These are phyloP conservation scores for Spheniscus humboldti DNA, from an alignment of 2,797 vertebrate genomes.

Conservation along the genomic window DNA sequence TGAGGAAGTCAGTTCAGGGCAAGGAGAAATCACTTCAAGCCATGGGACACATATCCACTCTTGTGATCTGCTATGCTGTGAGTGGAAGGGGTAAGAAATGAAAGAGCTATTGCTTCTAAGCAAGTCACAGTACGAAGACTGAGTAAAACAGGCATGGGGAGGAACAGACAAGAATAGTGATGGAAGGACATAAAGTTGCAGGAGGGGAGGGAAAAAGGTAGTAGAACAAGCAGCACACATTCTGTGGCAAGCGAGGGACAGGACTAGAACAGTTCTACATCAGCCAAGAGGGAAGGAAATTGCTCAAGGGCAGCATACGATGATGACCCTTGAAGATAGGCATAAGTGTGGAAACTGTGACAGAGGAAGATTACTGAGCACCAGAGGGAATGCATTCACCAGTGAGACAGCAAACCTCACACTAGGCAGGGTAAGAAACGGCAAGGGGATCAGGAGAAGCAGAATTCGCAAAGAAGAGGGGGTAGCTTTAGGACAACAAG, in stretches of 20 bases:
- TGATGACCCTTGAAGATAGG: background rate
- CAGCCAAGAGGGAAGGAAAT: background rate
- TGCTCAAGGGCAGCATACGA: accelerated
- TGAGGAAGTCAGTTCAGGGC: conserved; percentile 14
- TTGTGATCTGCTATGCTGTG: background rate
- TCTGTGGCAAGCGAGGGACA: background rate
- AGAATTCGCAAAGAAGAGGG: background rate
- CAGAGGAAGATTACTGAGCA: background rate
- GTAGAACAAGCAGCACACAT: background rate
- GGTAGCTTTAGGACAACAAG: background rate
- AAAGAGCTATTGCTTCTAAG: background rate
- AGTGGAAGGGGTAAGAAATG: background rate
- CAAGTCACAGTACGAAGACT: background rate
- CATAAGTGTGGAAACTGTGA: background rate
- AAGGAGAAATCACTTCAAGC: conserved; percentile 1
- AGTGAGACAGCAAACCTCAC: background rate
- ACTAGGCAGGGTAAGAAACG: background rate
- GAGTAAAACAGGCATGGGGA: background rate
- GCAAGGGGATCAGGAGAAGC: background rate
- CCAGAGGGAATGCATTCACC: background rate
- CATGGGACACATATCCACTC: background rate
- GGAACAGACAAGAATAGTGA: background rate
- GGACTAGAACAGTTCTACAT: background rate
- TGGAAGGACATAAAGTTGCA: background rate
- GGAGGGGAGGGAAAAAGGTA: background rate